Base-by-base conservation (phyloP, 2,797 vertebrate species). In the Leptoclinus maculatus region DNA sequence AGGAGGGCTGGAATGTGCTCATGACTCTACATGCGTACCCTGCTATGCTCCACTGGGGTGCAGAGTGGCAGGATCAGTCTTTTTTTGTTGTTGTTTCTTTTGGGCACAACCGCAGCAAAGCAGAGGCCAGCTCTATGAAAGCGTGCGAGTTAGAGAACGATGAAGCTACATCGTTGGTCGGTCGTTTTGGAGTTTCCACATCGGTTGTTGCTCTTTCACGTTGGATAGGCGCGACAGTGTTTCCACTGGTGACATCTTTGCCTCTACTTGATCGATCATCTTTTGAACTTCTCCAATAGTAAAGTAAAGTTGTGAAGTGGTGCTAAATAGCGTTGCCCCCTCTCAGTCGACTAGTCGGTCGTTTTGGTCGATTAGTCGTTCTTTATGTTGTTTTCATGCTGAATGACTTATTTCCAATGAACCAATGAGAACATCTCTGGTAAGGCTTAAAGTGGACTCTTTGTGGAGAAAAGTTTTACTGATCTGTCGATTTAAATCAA, bases 1-100 rank as follows among this genome's bases (percentile, higher is more conserved):
- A 83, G 79, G 79, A 54, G 56, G 89, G 83, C 77, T 80, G 88
- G 91, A 93, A 91, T 93, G 91, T 89, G 82, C 86, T 93, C 88
- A 83, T 89, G 89, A 90, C 88, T 92, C 80, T 77, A 91, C 92
- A 89, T 86, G 90, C 71, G 23, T 78, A 70, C 66, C 66, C 73
- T 60, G 90, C 85, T 88, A 67, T 71, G 89, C 91, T 88, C 67
- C 67, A 27, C 62, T 80, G 79, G 82, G 72, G 73, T 80, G 82
- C 83, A 87, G 87, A 90, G 79, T 82, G 78, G 79, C 23, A 14
- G 76, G 68, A 84, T 85, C 72, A 16, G 43, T 71, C 34, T 59
- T 14, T 66, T 73, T 79, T 76, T 6, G 10, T 34, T 60, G 62
- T 72, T 79, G 2, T 17, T 7, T 27, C 8, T 27, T 47, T 25